Base-by-base conservation (phyloP, 2,113 vertebrate species). In the Mola mola region DNA sequence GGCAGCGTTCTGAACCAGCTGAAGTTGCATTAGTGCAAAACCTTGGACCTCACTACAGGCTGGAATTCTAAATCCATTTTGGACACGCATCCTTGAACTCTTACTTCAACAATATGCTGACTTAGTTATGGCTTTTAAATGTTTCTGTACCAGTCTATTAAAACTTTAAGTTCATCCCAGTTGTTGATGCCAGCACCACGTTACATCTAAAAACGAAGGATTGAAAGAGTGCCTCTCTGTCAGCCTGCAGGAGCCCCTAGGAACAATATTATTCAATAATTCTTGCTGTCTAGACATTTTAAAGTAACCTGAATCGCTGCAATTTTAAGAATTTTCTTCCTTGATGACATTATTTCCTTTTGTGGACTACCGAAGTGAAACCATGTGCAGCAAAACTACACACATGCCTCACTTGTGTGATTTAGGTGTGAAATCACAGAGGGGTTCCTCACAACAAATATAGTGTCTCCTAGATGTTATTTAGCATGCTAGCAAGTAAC, bases 141-240 rank as follows among this genome's bases (percentile, higher is more conserved):
- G n/a, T n/a, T n/a, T n/a, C n/a, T n/a, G n/a, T n/a, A n/a, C n/a
- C 24, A 58, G 48, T 66, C 36, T 52, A 37, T 64, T 60, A 56
- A 47, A 53, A 59, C 15, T 59, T 44, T 53, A 75, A 64, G 50
- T 60, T 36, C 16, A 13, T 21, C 33, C 33, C 21, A 34, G 38
- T 55, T 36, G 43, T 64, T 57, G 49, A 74, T 44, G 65, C 61
- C 66, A 70, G 25, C 21, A 47, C 26, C 38, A 40, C 21, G 64
- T 63, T 62, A 62, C 53, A n/a, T n/a, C n/a, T n/a, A n/a, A n/a
- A 78, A 72, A 68, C 8, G 41, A 67, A 4, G 33, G 49, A 48
- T 34, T 28, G 8, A 11, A 47, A 47, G 9, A 41, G 53, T 21
- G 24, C 33, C 21, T n/a, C 24, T 66, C 26, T 52, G 41, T 59